Evolutionary conservation across 2,113 vertebrate genomes (phyloP), one percentile per base, ranked within the genome.

Genomic region (Laticauda laticaudata): DNA sequence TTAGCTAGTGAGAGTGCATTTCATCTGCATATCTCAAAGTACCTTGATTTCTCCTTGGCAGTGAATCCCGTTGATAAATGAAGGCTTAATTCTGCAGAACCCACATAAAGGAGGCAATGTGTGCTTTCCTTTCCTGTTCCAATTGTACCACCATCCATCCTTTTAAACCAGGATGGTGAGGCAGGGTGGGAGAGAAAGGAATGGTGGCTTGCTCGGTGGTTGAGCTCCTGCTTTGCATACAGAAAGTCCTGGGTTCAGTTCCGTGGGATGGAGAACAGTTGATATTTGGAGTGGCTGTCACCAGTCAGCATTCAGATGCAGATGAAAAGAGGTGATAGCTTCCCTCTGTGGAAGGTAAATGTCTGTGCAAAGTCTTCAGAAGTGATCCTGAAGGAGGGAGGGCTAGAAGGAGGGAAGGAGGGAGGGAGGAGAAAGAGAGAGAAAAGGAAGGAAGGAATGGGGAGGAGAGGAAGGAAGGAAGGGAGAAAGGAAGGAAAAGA

Each of bases 361-460:
- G 12, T 69, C 64, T 69, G 14, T 14, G 29, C 11, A 1, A n/a
- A 14, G 0, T 0, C 57, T 91, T 55, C 29, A 85, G 0, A 93
- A 96, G 91, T 90, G 94, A 95, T 89, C 95, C 81, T 94, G 95
- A 96, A 94, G 91, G 69, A 94, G 95, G 91, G 0, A 94, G 94
- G 94, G 91, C 39, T 90, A 29, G 93, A 53, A 45, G 29, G 11
- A 56, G 6, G 18, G 24, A 29, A 2, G 48, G 53, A 14, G 6
- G 9, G 10, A 29, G 24, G 57, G 2, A 10, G 26, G 23, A 6
- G 2, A 59, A 55, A 55, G 89, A 64, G 6, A 75, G 8, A 14
- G 45, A 51, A 26, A 29, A 64, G 9, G 10, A 29, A 0, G 3
- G 59, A 26, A 10, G 23, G 59, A 59, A 3, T 9, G 59, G 4